phyloP scores from a whole-genome alignment of 2,113 vertebrate genomes.

The Catharus fuscescens region DNA sequence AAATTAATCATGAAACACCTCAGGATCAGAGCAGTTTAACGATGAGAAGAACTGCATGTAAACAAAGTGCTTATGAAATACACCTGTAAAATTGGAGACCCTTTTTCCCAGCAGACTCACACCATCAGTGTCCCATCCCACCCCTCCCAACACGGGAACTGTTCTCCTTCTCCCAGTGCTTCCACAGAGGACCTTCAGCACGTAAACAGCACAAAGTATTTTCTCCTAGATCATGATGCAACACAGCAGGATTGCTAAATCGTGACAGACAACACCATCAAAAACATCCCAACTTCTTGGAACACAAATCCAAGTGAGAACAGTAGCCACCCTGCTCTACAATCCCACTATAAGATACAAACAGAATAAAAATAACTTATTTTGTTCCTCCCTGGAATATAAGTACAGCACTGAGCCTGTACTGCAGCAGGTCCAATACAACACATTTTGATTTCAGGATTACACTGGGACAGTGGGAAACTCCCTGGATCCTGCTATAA shows the following conservation, averaged over 20 bases:
- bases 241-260: not conserved
- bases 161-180: not conserved
- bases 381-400: not conserved
- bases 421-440: not conserved
- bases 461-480: not conserved
- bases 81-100: not conserved
- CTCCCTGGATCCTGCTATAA: not conserved
- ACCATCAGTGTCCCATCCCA: not conserved
- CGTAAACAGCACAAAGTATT: not conserved
- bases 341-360: not conserved
- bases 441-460: not conserved
- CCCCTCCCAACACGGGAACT: fast-evolving
- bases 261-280: not conserved
- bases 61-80: not conserved
- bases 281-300: not conserved
- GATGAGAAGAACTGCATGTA: not conserved
- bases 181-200: not conserved
- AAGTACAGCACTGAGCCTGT: not conserved
- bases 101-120: not conserved
- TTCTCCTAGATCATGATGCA: not conserved
- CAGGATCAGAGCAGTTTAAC: not conserved
- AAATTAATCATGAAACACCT: constrained; percentile 26
- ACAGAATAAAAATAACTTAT: not conserved
- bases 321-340: not conserved
- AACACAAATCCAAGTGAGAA: not conserved